phyloP scores from a whole-genome alignment of 1,140 invertebrate species.

The Zaprionus africanus region DNA sequence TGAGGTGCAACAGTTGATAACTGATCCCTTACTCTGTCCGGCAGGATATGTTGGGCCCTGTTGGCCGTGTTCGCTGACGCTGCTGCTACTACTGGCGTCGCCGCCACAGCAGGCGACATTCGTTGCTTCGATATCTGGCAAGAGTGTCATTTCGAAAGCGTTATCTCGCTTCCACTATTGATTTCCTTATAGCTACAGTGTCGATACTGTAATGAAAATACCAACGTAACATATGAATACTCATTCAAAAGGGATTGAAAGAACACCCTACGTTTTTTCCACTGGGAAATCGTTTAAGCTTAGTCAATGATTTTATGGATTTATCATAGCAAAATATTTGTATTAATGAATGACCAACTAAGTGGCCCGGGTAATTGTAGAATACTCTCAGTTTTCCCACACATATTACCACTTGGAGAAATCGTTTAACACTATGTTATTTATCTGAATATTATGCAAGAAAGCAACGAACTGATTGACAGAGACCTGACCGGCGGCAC shows the following conservation, averaged over 20 bases:
- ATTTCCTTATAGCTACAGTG: background rate
- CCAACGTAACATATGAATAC: background rate
- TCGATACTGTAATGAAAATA: conserved; percentile 14
- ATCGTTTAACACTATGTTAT: conserved; percentile 4
- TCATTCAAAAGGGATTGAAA: background rate
- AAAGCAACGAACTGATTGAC: background rate
- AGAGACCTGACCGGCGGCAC: background rate
- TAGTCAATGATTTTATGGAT: background rate
- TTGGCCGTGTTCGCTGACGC: conserved; percentile 32
- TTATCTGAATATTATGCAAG: conserved; percentile 4
- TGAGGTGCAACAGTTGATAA: conserved; percentile 73
- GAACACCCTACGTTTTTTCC: background rate
- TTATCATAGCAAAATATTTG: background rate
- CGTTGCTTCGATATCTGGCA: conserved; percentile 76
- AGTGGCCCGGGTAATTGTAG: background rate
- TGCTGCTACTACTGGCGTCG: conserved; percentile 42
- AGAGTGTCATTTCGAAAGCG: conserved; percentile 69
- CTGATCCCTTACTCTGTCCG: conserved; percentile 16
- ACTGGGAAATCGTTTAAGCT: background rate
- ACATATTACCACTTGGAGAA: background rate
- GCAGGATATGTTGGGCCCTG: conserved; percentile 12
- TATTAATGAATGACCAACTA: background rate
- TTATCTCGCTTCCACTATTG: conserved; percentile 8
- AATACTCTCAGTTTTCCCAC: background rate
- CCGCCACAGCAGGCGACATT: conserved; percentile 63